A percentile compares a stretch with the other conserved stretches of the same genome.
Evolutionary conservation across 2,888 invertebrate genomes (phyloP).

Genomic region (Caenorhabditis panamensis): DNA sequence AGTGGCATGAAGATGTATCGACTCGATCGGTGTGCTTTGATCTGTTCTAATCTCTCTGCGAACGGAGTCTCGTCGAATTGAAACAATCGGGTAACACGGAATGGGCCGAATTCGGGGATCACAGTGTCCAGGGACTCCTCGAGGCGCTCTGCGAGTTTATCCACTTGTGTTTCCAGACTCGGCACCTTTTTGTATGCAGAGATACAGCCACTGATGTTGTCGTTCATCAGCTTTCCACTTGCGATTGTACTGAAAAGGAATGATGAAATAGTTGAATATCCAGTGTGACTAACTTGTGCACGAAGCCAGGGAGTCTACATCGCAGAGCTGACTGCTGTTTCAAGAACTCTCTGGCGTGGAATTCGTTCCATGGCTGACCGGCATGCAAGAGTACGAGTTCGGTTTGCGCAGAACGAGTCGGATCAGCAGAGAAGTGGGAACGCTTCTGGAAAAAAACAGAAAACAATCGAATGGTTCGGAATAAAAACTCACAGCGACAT

Average conservation of each 20-base stretch:
- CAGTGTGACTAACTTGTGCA: constrained; percentile 52
- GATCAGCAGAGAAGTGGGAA: constrained; percentile 44
- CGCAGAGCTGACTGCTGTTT: constrained; percentile 38
- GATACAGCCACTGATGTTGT: constrained; percentile 58
- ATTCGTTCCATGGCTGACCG: constrained; percentile 73
- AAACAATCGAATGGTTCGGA: neutral
- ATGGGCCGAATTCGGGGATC: constrained; percentile 62
- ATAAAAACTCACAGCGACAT: neutral
- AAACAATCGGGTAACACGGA: constrained; percentile 55
- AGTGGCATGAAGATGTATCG: constrained; percentile 63
- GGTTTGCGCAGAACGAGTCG: constrained; percentile 54
- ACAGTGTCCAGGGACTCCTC: constrained; percentile 55
- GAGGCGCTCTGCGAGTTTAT: constrained; percentile 45
- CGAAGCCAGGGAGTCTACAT: constrained; percentile 52
- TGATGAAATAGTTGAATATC: neutral
- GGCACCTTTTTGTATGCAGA: constrained; percentile 60
- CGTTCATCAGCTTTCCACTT: constrained; percentile 44
- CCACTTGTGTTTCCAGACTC: constrained; percentile 61
- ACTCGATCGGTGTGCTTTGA: constrained; percentile 41
- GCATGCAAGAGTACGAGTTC: constrained; percentile 68
- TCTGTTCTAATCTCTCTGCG: constrained; percentile 36
- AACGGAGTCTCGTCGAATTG: constrained; percentile 52
- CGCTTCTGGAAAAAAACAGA: constrained; percentile 23
- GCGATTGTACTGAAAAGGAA: constrained; percentile 56
- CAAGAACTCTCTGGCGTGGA: constrained; percentile 69